Conservation (phyloP, 2,797 vertebrate species). For the Ataeniobius toweri region DNA sequence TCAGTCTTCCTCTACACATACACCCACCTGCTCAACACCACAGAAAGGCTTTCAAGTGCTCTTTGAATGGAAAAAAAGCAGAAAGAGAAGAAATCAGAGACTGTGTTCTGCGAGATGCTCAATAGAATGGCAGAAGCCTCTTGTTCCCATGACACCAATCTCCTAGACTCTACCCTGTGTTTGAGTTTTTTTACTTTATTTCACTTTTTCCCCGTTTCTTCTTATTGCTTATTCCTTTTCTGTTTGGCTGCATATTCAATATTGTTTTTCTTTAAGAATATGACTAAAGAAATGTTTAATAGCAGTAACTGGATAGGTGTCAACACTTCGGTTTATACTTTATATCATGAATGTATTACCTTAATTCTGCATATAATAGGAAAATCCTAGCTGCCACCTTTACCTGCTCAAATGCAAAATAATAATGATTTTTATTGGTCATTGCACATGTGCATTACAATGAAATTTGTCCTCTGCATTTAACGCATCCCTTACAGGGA, state of each 20-base stretch:
- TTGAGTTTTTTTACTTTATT: slow-evolving; percentile 73
- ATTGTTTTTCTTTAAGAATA: background rate
- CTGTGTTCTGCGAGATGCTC: slow-evolving; percentile 83
- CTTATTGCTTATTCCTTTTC: slow-evolving; percentile 73
- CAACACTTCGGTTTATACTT: no score
- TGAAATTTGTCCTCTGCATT: no score
- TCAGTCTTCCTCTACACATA: slow-evolving; percentile 55
- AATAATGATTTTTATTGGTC: no score
- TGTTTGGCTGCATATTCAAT: slow-evolving; percentile 63
- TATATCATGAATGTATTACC: no score
- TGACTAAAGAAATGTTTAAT: no score
- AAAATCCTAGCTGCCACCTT: no score
- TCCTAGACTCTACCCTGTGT: slow-evolving; percentile 74
- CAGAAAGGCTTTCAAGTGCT: slow-evolving; percentile 91
- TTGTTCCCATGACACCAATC: slow-evolving; percentile 80
- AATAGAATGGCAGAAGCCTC: slow-evolving; percentile 80
- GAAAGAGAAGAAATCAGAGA: slow-evolving; percentile 80
- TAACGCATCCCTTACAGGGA: no score
- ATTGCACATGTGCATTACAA: no score
- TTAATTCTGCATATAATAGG: no score
- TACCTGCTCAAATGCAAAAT: no score
- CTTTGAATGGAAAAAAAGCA: slow-evolving; percentile 84
- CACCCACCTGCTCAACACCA: slow-evolving; percentile 87
- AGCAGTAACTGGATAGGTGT: no score
- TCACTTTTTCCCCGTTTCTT: slow-evolving; percentile 66